Conservation (phyloP, 2,888 invertebrate species). For the Synanthedon andrenaeformis region DNA sequence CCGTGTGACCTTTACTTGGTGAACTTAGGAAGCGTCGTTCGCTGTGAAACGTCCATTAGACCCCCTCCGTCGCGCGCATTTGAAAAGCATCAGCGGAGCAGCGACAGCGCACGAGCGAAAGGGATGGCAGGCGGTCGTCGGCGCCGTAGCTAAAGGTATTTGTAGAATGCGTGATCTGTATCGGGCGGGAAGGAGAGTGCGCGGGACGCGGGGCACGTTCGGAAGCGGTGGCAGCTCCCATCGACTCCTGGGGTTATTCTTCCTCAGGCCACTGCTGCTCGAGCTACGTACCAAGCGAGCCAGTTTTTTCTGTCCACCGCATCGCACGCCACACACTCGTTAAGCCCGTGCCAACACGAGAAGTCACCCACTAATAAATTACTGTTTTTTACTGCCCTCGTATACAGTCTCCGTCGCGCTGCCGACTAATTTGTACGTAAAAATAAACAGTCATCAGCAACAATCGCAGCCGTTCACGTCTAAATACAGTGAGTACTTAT, state of each 20-base stretch:
- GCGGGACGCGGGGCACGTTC: conserved; percentile 61
- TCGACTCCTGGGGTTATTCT: conserved; percentile 72
- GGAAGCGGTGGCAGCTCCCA: conserved; percentile 71
- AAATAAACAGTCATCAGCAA: conserved; percentile 65
- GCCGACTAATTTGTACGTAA: conserved; percentile 64
- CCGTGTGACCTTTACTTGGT: conserved; percentile 67
- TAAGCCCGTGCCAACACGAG: conserved; percentile 74
- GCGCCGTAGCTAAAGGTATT: conserved; percentile 64
- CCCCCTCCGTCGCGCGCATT: conserved; percentile 53
- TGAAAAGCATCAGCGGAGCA: conserved; percentile 41
- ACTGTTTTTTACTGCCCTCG: conserved; percentile 67
- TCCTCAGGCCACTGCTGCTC: conserved; percentile 70
- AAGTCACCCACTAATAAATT: conserved; percentile 73
- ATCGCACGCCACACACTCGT: conserved; percentile 72
- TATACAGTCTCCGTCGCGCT: conserved; percentile 67
- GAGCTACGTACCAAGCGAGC: conserved; percentile 67
- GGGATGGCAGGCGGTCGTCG: conserved; percentile 55
- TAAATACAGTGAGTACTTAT: conserved; percentile 56
- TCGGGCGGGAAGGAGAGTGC: conserved; percentile 53
- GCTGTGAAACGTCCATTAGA: conserved; percentile 64
- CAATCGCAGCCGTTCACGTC: conserved; percentile 59
- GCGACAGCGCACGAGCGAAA: conserved; percentile 49
- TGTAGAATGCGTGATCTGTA: conserved; percentile 71
- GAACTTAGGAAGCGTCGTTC: conserved; percentile 69
- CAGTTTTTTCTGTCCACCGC: conserved; percentile 74